phyloP scores from a whole-genome alignment of 2,888 invertebrate species.

The Ariolimax columbianus region DNA sequence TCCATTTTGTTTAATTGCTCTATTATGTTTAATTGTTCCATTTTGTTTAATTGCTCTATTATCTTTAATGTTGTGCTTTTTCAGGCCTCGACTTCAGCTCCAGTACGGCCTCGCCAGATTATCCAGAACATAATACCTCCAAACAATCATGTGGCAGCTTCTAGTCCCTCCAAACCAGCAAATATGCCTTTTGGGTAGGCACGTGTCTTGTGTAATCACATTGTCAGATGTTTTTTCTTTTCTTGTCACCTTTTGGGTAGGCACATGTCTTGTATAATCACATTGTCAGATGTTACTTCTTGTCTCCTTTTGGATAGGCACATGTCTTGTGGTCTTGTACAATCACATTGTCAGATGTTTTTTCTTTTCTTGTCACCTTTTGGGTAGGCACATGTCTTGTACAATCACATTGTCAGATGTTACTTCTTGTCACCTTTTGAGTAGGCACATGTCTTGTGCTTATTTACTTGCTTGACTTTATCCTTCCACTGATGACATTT shows the following conservation, averaged over 20 bases:
- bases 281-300: no score
- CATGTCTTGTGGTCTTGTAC: background rate
- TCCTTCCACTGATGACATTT: no score
- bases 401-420: background rate
- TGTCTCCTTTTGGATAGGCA: conserved; percentile 57
- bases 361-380: background rate
- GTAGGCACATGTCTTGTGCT: conserved; percentile 49
- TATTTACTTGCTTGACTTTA: background rate
- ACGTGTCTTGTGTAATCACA: background rate
- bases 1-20: no score
- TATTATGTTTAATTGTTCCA: no score
- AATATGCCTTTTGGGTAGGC: conserved; percentile 60
- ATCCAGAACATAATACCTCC: conserved; percentile 47
- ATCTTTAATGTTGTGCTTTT: conserved; percentile 21
- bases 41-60: no score
- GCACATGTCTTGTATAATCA: background rate
- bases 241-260: conserved; percentile 56
- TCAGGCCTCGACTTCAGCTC: conserved; percentile 56
- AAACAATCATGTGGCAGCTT: conserved; percentile 69
- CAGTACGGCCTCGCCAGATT: conserved; percentile 61
- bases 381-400: conserved; percentile 54
- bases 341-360: background rate
- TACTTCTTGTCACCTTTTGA: conserved; percentile 43
- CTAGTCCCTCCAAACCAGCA: conserved; percentile 72
- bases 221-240: no score